Evolutionary conservation across 2,797 vertebrate species (phyloP).

Genomic region (Cuculus canorus): DNA sequence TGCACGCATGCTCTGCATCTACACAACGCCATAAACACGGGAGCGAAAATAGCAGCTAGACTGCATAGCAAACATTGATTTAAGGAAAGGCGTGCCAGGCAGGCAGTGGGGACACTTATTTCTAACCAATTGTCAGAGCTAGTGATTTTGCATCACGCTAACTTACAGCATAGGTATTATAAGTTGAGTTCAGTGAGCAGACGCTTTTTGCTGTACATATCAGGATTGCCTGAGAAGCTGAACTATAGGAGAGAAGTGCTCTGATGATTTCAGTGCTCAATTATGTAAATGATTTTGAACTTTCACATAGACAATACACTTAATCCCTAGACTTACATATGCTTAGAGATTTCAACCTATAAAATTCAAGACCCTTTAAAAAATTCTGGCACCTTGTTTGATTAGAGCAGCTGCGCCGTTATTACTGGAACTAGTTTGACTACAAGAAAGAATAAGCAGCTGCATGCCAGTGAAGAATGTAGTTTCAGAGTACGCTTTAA

Average conservation of each 20-base stretch:
- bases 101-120: background rate
- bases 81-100: background rate
- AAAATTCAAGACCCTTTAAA: background rate
- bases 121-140: background rate
- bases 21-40: fast-evolving
- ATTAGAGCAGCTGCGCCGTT: background rate
- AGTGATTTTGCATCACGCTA: background rate
- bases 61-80: background rate
- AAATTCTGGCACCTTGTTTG: background rate
- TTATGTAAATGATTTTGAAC: background rate
- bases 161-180: background rate
- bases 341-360: background rate
- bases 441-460: background rate
- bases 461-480: background rate
- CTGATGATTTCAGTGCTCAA: background rate
- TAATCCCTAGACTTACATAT: background rate
- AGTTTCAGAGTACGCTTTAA: background rate
- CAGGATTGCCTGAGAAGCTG: background rate
- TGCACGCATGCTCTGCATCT: background rate
- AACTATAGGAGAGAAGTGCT: background rate
- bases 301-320: background rate
- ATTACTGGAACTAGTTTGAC: background rate
- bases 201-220: background rate
- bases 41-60: background rate
- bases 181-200: background rate